Conservation (phyloP, 2,888 invertebrate species). For the Stenichneumon culpator region DNA sequence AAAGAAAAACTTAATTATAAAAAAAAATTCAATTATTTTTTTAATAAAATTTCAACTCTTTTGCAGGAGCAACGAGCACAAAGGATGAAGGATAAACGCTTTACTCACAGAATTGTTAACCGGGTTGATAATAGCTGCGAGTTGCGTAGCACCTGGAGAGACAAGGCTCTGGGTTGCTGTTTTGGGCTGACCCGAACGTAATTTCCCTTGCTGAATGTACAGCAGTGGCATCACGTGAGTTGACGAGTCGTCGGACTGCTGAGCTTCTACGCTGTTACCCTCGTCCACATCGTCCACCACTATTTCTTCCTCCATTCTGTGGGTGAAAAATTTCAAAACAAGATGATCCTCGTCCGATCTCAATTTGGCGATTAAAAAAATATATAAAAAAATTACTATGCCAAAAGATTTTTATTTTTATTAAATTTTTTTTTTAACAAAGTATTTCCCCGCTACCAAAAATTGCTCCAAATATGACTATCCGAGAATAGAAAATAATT, state of each 20-base stretch:
- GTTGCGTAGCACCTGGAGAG: conserved; percentile 77
- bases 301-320: conserved; percentile 82
- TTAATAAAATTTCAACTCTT: neutral
- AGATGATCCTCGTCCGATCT: neutral
- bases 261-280: conserved; percentile 73
- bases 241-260: conserved; percentile 70
- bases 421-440: too few relatives aligned
- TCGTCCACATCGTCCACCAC: conserved; percentile 79
- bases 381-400: neutral
- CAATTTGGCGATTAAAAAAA: neutral
- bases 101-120: conserved; percentile 79
- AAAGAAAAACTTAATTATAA: neutral
- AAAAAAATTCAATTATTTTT: neutral
- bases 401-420: neutral
- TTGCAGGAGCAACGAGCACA: too few relatives aligned
- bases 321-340: neutral
- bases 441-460: neutral
- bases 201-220: conserved; percentile 82
- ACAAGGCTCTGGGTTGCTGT: conserved; percentile 78
- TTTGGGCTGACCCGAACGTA: conserved; percentile 75
- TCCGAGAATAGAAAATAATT: neutral
- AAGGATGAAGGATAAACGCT: neutral
- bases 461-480: neutral
- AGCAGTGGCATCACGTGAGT: conserved; percentile 82
- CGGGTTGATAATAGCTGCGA: conserved; percentile 81